Conservation (phyloP, 2,888 invertebrate genomes). For the Meghimatium bilineatum region DNA sequence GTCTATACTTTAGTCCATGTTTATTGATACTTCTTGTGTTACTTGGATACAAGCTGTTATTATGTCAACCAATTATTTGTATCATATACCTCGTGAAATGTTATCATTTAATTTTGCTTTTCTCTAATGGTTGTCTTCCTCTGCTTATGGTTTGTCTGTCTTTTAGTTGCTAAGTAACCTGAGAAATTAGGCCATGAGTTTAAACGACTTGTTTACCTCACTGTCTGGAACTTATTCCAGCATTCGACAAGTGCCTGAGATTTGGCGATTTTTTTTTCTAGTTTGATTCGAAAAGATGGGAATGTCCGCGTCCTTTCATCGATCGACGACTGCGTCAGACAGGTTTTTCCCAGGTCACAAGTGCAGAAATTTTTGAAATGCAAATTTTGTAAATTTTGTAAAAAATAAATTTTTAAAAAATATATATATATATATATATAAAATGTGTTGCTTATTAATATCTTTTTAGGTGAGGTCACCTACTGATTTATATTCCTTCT, state of each 20-base stretch:
- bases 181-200: not conserved
- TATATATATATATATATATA: too few relatives aligned
- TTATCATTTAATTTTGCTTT: not conserved
- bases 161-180: conserved; percentile 2
- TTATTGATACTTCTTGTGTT: not conserved
- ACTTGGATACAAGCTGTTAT: not conserved
- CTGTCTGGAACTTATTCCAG: not conserved
- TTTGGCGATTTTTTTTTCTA: not conserved
- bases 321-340: not conserved
- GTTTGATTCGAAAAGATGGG: not conserved
- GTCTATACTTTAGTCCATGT: not conserved
- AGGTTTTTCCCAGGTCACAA: not conserved
- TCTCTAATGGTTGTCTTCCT: not conserved
- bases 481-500: too few relatives aligned
- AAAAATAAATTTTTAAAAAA: not conserved
- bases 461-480: too few relatives aligned
- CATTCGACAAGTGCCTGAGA: not conserved
- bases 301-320: not conserved
- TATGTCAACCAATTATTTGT: not conserved
- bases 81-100: conserved; percentile 1
- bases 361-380: not conserved
- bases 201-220: not conserved
- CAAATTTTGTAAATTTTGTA: not conserved
- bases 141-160: not conserved
- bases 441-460: too few relatives aligned